Percentiles rank a stretch among this genome's conserved stretches.
These are phyloP conservation scores for Oegoconia quadripuncta DNA, from an alignment of 2,888 invertebrate species.

Conservation along the genomic window DNA sequence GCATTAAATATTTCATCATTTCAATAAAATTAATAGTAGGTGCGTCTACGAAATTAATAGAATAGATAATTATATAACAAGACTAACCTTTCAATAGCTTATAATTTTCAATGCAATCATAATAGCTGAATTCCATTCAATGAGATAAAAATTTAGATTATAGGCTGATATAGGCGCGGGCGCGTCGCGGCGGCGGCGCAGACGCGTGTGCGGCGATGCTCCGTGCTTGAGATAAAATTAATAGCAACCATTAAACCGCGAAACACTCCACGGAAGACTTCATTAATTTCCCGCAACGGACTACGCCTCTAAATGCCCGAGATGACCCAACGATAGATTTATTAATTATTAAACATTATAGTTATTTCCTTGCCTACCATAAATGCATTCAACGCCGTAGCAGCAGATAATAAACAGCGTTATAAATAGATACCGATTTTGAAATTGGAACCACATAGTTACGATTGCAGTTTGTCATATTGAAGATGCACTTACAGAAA, in stretches of 20 bases:
- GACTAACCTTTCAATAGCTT: too few species aligned
- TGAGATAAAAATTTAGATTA: too few species aligned
- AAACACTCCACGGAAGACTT: conserved; percentile 71
- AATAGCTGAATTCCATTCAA: too few species aligned
- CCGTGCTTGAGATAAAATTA: conserved; percentile 73
- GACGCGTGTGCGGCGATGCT: conserved; percentile 35
- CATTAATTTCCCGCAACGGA: conserved; percentile 69
- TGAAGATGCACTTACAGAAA: neutral
- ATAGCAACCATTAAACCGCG: conserved; percentile 70
- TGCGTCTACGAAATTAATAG: too few species aligned
- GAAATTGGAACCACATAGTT: too few species aligned
- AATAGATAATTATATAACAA: too few species aligned
- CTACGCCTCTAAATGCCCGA: conserved; percentile 62
- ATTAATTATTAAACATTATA: conserved; percentile 62
- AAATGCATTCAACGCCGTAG: conserved; percentile 15
- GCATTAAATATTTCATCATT: too few species aligned
- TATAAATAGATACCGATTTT: too few species aligned
- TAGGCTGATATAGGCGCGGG: conserved; percentile 30
- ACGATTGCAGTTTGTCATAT: neutral
- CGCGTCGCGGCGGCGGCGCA: conserved; percentile 20
- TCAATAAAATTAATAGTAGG: too few species aligned
- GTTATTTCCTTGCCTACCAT: conserved; percentile 14
- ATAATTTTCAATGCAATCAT: too few species aligned
- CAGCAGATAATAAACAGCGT: conserved; percentile 1
- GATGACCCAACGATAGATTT: conserved; percentile 66